A percentile compares a stretch with the other conserved stretches of the same genome.
Conservation (phyloP, 2,113 vertebrate genomes). For the Carassius auratus region DNA sequence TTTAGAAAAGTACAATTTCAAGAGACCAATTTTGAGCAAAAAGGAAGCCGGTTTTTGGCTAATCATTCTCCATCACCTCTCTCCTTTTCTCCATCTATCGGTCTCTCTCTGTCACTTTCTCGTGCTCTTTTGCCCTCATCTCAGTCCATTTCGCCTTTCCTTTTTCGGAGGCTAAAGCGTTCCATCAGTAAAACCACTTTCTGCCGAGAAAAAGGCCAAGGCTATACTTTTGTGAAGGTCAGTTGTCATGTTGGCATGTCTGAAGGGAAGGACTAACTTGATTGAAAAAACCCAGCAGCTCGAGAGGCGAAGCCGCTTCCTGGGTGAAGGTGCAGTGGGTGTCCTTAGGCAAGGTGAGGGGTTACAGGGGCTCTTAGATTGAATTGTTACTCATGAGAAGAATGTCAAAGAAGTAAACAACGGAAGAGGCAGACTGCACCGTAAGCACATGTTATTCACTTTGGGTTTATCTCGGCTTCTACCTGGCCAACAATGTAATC, state of each 20-base stretch:
- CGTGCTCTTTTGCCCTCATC: neutral
- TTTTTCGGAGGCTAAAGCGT: conserved; percentile 71
- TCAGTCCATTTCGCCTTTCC: conserved; percentile 28
- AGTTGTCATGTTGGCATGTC: conserved; percentile 64
- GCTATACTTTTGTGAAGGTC: conserved; percentile 68
- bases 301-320: neutral
- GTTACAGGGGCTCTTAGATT: conserved; percentile 36
- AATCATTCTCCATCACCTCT: conserved; percentile 63
- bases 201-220: conserved; percentile 37
- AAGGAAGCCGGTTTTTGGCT: conserved; percentile 59
- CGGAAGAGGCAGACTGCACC: neutral
- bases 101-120: conserved; percentile 62
- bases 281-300: conserved; percentile 36
- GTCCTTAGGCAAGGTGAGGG: conserved; percentile 41
- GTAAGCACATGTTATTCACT: conserved; percentile 24
- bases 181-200: conserved; percentile 67
- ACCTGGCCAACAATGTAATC: conserved; percentile 16
- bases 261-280: conserved; percentile 32
- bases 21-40: conserved; percentile 61
- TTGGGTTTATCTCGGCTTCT: conserved; percentile 15
- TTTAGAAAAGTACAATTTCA: conserved; percentile 61
- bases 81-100: conserved; percentile 64
- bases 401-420: conserved; percentile 36
- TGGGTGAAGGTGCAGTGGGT: conserved; percentile 19
- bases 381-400: conserved; percentile 37